A percentile compares a stretch with the other conserved stretches of the same genome.
Evolutionary conservation across 2,797 vertebrate species (phyloP).

Genomic region (Atherinosoma microstoma): DNA sequence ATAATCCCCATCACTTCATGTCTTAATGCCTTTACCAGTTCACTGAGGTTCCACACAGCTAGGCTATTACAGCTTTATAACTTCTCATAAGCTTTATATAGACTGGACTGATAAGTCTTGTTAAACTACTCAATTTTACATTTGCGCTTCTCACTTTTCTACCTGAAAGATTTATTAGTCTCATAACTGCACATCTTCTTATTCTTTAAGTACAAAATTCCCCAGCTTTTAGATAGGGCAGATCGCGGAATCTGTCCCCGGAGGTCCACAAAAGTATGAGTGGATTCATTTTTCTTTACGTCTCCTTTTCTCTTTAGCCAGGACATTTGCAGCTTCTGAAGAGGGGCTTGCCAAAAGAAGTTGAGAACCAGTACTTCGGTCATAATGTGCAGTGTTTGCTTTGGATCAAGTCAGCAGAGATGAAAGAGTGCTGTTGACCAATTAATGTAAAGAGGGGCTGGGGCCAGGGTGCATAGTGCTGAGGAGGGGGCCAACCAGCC

Average conservation of each 20-base stretch:
- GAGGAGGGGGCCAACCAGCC: conserved; percentile 47
- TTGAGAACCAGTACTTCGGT: conserved; percentile 19
- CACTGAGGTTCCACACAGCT: not conserved
- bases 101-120: not conserved
- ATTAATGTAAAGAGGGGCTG: conserved; percentile 55
- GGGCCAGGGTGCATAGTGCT: conserved; percentile 32
- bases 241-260: not conserved
- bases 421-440: conserved; percentile 57
- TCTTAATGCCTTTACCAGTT: not conserved
- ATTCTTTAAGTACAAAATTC: not conserved
- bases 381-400: conserved; percentile 70
- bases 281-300: not conserved
- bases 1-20: not conserved
- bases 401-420: conserved; percentile 69
- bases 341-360: not conserved
- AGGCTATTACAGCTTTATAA: not conserved
- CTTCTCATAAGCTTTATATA: not conserved
- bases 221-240: not conserved
- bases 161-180: not conserved
- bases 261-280: not conserved
- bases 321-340: not conserved
- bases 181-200: not conserved
- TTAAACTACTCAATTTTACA: not conserved
- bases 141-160: not conserved
- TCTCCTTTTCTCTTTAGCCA: not conserved